Base-by-base conservation (phyloP, 2,113 vertebrate genomes). In the Jaculus jaculus region DNA sequence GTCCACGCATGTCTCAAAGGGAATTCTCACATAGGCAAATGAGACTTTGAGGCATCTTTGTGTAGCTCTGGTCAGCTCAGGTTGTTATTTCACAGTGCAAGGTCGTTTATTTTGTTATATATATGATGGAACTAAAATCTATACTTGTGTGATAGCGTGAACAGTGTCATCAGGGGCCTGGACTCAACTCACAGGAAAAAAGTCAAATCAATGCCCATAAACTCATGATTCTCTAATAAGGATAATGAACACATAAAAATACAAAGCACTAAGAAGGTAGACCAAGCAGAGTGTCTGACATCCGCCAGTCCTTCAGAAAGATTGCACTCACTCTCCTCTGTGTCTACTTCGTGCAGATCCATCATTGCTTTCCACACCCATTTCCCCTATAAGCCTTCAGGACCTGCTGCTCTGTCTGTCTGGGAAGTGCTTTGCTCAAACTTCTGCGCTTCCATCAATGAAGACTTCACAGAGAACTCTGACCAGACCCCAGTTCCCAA, bases 91-190 rank as follows among this genome's bases (percentile, higher is more conserved):
- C 17, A 63, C 26, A 1, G 7, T 37, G 32, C 7, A 51, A 23
- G 13, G 7, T 68, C 23, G 42, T 90, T 68, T 28, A 91, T 81
- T n/a, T 24, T 74, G 1, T 65, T 30, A 18, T 15, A 30, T 58
- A 20, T 61, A 17, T 2, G 12, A 58, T 21, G 3, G 20, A 63
- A 28, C 30, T 34, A 86, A 69, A 66, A 34, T 34, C 16, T 37
- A 58, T 81, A 54, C 1, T 23, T 61, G 26, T 17, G 0, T 34
- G 26, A 39, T 24, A 30, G 1, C 6, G 32, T 61, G 74, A 16
- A 24, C 32, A 60, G 5, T 8, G 16, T 1, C 7, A 32, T 0
- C 10, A 17, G 42, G 1, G 28, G n/a, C 24, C 1, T 11, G 34
- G 11, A 23, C 16, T 71, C 9, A 16, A 39, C 9, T 34, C 89